Percentiles rank a stretch among this genome's conserved stretches.
Conservation (phyloP, 35 echinoderm and acorn worm species). For the Eucidaris tribuloides region DNA sequence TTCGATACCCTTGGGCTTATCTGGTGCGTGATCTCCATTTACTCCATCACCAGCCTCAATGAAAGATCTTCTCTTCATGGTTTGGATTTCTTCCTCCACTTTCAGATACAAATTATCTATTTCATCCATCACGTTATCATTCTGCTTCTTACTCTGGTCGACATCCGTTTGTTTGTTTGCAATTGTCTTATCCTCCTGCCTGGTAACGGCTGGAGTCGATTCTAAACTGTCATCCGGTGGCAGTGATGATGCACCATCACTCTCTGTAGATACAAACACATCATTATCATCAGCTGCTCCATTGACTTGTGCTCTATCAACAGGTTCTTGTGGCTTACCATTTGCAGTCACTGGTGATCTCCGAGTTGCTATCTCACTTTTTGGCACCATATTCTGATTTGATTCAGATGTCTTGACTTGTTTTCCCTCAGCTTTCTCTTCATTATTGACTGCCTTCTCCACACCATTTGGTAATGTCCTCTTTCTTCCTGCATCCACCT, state of each 20-base stretch:
- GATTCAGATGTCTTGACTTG: too few species aligned
- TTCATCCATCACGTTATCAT: neutral
- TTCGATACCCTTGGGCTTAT: too few species aligned
- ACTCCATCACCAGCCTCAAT: neutral
- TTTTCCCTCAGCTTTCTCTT: too few species aligned
- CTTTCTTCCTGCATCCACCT: too few species aligned
- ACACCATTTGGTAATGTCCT: too few species aligned
- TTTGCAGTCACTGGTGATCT: too few species aligned
- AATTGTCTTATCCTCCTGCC: slow-evolving; percentile 6
- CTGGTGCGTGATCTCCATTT: neutral
- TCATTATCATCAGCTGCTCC: neutral
- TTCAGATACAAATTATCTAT: neutral
- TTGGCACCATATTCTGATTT: too few species aligned
- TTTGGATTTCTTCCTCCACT: neutral
- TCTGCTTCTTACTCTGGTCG: neutral
- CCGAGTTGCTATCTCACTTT: too few species aligned
- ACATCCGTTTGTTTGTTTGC: neutral
- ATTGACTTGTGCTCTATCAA: neutral
- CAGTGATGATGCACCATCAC: neutral
- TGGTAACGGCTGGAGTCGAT: slow-evolving; percentile 9
- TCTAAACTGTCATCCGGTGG: neutral
- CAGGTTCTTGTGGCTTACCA: too few species aligned
- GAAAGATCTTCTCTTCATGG: slow-evolving; percentile 11
- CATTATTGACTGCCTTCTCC: too few species aligned
- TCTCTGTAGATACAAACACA: neutral